Conservation (phyloP, 2,797 vertebrate genomes). For the Trichosurus vulpecula region DNA sequence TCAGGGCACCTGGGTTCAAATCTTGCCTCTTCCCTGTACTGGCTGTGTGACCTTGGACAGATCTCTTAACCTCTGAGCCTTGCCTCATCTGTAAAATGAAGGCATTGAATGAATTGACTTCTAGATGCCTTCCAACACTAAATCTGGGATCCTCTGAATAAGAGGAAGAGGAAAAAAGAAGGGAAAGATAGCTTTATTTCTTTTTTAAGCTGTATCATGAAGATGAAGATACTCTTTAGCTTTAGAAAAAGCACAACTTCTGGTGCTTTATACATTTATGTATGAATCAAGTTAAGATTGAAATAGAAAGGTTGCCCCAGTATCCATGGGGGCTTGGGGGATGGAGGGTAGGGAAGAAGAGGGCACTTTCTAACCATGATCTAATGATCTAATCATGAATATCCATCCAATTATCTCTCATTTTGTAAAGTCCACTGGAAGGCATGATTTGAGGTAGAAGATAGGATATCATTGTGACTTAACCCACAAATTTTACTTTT, state of each 20-base stretch:
- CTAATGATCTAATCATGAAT: too few species aligned
- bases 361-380: too few species aligned
- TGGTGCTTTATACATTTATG: too few species aligned
- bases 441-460: background rate
- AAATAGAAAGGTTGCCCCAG: too few species aligned
- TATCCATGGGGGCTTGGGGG: too few species aligned
- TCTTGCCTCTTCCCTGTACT: background rate
- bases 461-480: background rate
- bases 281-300: too few species aligned
- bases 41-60: background rate
- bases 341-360: too few species aligned
- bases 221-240: too few species aligned
- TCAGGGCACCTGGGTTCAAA: background rate
- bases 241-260: too few species aligned
- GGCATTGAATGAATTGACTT: background rate
- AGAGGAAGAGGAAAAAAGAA: background rate
- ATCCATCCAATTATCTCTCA: background rate
- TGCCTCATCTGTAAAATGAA: background rate
- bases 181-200: background rate
- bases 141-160: background rate
- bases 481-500: background rate
- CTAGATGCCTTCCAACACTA: background rate
- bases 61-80: background rate
- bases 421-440: background rate
- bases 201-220: background rate